These are phyloP conservation scores for Halictus rubicundus DNA, from an alignment of 1,140 invertebrate genomes.

Conservation along the genomic window DNA sequence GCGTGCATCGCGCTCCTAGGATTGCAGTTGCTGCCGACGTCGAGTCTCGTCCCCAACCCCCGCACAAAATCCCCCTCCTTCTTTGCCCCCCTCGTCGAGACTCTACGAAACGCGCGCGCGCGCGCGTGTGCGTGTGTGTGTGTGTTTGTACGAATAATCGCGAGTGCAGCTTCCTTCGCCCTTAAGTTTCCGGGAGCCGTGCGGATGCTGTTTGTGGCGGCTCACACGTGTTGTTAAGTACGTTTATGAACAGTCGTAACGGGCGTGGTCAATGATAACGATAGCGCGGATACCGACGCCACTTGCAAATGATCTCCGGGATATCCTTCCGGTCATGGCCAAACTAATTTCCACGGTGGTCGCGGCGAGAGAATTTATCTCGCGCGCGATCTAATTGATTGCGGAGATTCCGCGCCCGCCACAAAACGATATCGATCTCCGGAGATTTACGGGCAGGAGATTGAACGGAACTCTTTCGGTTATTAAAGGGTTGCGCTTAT, in stretches of 20 bases:
- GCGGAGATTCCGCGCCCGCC: neutral
- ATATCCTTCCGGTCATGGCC: neutral
- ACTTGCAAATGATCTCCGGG: neutral
- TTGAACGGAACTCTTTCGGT: too few relatives aligned
- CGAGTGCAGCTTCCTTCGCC: conserved; percentile 36
- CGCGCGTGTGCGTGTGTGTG: neutral
- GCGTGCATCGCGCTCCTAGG: conserved; percentile 40
- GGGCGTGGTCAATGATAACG: conserved; percentile 51
- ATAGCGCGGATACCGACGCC: conserved; percentile 21
- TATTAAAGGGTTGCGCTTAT: too few relatives aligned
- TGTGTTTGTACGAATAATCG: conserved; percentile 42
- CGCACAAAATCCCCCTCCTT: too few relatives aligned
- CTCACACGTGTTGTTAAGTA: conserved; percentile 49
- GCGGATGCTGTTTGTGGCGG: conserved; percentile 28
- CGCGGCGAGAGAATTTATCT: neutral
- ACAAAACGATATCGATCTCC: neutral
- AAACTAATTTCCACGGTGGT: conserved; percentile 64
- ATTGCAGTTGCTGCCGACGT: conserved; percentile 45
- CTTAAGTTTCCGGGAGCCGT: conserved; percentile 40
- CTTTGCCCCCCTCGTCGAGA: neutral
- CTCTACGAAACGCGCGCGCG: neutral
- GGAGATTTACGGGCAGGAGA: too few relatives aligned
- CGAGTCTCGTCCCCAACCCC: neutral
- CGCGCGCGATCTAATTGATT: neutral
- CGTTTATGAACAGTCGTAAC: conserved; percentile 51